A percentile compares a stretch with the other conserved stretches of the same genome.
Evolutionary conservation across 2,888 invertebrate species (phyloP).

Genomic region (Kuschelorhynchus macadamiae): DNA sequence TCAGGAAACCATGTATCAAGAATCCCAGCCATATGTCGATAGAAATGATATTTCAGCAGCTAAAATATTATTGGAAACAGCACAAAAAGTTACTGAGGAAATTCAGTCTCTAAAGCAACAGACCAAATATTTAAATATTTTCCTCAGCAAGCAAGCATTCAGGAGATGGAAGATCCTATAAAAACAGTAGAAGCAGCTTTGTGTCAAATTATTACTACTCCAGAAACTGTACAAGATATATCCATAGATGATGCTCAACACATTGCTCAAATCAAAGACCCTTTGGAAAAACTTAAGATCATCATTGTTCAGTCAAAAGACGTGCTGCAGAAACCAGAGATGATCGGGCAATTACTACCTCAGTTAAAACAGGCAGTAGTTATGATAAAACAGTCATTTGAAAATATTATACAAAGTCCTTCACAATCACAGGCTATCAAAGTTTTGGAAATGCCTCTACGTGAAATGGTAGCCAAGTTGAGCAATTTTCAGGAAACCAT

Average conservation of each 20-base stretch:
- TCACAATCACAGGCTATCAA: conserved; percentile 31
- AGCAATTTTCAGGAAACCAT: no score
- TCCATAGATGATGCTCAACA: conserved; percentile 26
- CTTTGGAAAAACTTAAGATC: conserved; percentile 29
- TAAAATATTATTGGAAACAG: conserved; percentile 26
- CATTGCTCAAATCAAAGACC: conserved; percentile 20
- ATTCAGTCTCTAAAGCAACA: conserved; percentile 26
- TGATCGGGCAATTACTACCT: conserved; percentile 45
- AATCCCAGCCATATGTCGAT: background rate
- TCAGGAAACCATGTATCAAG: conserved; percentile 3
- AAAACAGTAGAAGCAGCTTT: conserved; percentile 20
- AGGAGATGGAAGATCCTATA: conserved; percentile 47
- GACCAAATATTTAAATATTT: conserved; percentile 16
- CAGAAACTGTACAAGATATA: conserved; percentile 20
- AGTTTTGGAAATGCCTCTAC: conserved; percentile 14
- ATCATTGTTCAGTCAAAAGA: conserved; percentile 21
- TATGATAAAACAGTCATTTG: conserved; percentile 40
- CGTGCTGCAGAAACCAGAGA: conserved; percentile 28
- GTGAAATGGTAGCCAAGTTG: no score
- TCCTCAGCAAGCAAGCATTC: conserved; percentile 53
- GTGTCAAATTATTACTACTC: background rate
- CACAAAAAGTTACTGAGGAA: conserved; percentile 23
- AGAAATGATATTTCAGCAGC: conserved; percentile 25
- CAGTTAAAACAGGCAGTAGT: conserved; percentile 42
- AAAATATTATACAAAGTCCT: conserved; percentile 32